Evolutionary conservation across 2,797 vertebrate species (phyloP), one percentile per base, ranked within the genome.

Genomic region (Acridotheres tristis): DNA sequence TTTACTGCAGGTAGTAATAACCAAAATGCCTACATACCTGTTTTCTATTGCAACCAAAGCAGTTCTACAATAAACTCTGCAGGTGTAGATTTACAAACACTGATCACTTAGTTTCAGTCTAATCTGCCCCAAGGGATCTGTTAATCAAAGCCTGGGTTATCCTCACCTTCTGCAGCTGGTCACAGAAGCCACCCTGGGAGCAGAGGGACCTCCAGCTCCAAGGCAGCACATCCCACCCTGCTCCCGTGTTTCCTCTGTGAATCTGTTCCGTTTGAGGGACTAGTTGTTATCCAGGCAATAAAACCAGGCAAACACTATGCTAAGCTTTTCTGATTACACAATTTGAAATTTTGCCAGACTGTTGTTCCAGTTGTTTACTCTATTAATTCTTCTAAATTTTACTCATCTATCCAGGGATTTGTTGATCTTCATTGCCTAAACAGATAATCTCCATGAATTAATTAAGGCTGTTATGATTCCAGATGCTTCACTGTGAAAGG

Each of bases 241-340:
- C 5, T 30, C 5, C 32, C 1, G 0, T 47, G 21, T 23, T 78
- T 67, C 2, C 42, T 69, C 20, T 16, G 1, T 6, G 7, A 67
- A 36, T 16, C 26, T 78, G 0, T 9, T 81, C 16, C 0, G 5
- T 23, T 63, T 3, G 7, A 16, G 7, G 7, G 3, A 26, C 17
- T 38, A 7, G 14, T 3, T 83, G 25, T 42, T 85, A 71, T 42
- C 65, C 14, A 82, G 57, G 5, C 1, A 9, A 47, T 30, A 73
- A 45, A 27, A 47, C 8, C 27, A 71, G 32, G 9, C n/a, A 88
- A 93, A 72, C 3, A 16, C 2, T 30, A 29, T 13, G 22, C 8
- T 36, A 38, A 10, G 5, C 2, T 77, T 61, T n/a, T 54, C 11
- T 10, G 2, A 50, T 5, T 23, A 16, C 0, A 2, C 7, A 42